phyloP scores from a whole-genome alignment of 1,140 invertebrate species.

The Tetramorium alpestre region DNA sequence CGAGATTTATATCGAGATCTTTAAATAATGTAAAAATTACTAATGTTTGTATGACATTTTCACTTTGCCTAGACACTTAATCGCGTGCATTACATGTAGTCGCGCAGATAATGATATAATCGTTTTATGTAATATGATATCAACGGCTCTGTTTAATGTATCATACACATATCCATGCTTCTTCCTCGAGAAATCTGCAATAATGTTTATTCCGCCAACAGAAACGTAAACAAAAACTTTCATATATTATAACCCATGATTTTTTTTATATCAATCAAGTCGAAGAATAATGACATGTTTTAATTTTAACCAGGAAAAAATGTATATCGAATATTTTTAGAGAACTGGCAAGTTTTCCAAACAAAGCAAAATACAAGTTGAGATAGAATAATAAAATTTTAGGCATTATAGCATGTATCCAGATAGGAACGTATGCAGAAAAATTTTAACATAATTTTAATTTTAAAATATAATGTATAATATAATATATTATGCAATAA shows the following conservation, averaged over 20 bases:
- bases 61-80: background rate
- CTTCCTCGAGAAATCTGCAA: background rate
- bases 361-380: background rate
- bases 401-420: background rate
- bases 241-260: background rate
- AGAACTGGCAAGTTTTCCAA: background rate
- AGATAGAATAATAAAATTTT: background rate
- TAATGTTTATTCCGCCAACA: constrained; percentile 5
- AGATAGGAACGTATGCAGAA: too few relatives aligned
- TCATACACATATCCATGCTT: background rate
- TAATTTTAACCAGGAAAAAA: constrained; percentile 17
- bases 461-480: too few relatives aligned
- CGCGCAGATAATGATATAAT: constrained; percentile 38
- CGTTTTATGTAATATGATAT: constrained; percentile 19
- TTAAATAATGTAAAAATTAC: background rate
- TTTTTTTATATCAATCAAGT: background rate
- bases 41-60: background rate
- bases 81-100: background rate
- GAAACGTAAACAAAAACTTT: background rate
- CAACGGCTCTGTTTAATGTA: background rate
- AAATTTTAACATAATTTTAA: too few relatives aligned
- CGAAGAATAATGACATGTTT: background rate
- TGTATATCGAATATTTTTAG: background rate
- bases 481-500: too few relatives aligned
- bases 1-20: background rate